These are phyloP conservation scores for Alouatta palliata DNA, from an alignment of 2,113 vertebrate genomes.

Conservation along the genomic window DNA sequence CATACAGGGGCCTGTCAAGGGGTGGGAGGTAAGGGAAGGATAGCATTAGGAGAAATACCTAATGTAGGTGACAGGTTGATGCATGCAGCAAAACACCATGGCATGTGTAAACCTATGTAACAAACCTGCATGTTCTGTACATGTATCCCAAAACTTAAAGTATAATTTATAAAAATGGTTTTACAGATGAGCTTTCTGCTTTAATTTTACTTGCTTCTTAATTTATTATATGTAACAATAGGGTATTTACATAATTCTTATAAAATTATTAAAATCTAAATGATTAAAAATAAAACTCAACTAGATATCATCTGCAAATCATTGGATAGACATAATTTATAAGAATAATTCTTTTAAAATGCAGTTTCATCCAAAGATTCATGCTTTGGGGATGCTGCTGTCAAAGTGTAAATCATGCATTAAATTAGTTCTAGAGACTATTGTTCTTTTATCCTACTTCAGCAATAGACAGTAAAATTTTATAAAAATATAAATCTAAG, in stretches of 20 bases:
- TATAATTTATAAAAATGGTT: background rate
- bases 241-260: background rate
- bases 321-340: background rate
- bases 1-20: too few species aligned
- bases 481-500: background rate
- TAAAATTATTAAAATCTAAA: slow-evolving; percentile 14
- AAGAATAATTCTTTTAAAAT: background rate
- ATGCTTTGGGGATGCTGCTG: background rate
- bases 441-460: background rate
- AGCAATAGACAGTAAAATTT: slow-evolving; percentile 28
- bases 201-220: background rate
- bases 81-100: too few species aligned
- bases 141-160: too few species aligned
- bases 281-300: slow-evolving; percentile 32
- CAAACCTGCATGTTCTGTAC: too few species aligned
- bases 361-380: background rate
- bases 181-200: background rate
- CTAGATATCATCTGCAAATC: background rate
- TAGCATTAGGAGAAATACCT: too few species aligned
- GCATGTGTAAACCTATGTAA: too few species aligned
- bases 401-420: background rate
- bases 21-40: too few species aligned
- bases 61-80: too few species aligned
- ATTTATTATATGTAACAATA: background rate
- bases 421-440: background rate